phyloP scores from a whole-genome alignment of 2,888 invertebrate genomes.

The Prosapia bicincta region DNA sequence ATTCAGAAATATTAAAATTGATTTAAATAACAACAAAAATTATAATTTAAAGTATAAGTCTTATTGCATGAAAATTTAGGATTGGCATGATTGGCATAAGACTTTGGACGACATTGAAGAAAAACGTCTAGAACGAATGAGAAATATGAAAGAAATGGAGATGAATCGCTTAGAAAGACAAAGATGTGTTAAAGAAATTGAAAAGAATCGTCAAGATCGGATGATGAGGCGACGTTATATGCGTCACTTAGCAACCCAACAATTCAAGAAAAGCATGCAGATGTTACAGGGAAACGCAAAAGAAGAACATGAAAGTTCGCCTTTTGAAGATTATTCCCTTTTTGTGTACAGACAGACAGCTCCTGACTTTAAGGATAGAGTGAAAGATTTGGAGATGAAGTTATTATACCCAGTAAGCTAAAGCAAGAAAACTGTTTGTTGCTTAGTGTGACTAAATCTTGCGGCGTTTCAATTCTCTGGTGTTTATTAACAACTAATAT shows the following conservation, averaged over 20 bases:
- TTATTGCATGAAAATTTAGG: too few relatives aligned
- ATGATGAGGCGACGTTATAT: slow-evolving; percentile 62
- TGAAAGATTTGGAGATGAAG: slow-evolving; percentile 75
- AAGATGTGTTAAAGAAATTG: slow-evolving; percentile 70
- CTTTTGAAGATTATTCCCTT: slow-evolving; percentile 79
- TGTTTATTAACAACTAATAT: background rate
- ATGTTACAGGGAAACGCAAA: slow-evolving; percentile 76
- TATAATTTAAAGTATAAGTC: too few relatives aligned
- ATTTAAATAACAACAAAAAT: too few relatives aligned
- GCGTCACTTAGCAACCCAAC: slow-evolving; percentile 73
- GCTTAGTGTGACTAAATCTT: background rate
- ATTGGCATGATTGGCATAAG: background rate
- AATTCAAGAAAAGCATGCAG: slow-evolving; percentile 80
- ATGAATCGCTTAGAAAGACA: slow-evolving; percentile 28
- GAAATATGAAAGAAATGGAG: slow-evolving; percentile 28
- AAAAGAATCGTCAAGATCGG: slow-evolving; percentile 62
- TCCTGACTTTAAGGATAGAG: slow-evolving; percentile 78
- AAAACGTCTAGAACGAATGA: slow-evolving; percentile 9
- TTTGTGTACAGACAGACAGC: slow-evolving; percentile 83
- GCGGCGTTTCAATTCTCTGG: background rate
- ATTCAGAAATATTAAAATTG: too few relatives aligned
- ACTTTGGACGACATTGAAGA: background rate
- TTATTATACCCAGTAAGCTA: slow-evolving; percentile 68
- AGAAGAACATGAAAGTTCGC: slow-evolving; percentile 54
- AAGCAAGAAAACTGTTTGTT: background rate